Percentiles rank a stretch among this genome's conserved stretches.
Evolutionary conservation across 2,113 vertebrate genomes (phyloP).

Genomic region (Misgurnus mizolepis): DNA sequence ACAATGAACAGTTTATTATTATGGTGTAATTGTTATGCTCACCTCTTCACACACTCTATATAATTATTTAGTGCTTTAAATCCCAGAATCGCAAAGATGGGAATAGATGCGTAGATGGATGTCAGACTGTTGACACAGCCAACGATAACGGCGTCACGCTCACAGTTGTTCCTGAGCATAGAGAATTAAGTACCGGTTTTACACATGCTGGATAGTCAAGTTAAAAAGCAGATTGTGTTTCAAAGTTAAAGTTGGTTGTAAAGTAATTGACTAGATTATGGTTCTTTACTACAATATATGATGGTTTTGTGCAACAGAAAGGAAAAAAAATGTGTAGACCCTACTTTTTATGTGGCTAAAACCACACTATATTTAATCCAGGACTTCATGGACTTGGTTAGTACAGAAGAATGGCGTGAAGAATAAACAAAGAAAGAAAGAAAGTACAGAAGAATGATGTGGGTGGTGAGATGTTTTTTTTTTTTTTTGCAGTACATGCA

Average conservation of each 20-base stretch:
- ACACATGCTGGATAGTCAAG: not conserved
- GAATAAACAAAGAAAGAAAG: not conserved
- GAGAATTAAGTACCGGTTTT: not conserved
- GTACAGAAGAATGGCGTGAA: no score
- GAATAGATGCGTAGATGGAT: slow-evolving; percentile 86
- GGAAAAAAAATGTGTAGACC: no score
- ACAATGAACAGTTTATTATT: not conserved
- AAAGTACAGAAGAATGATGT: not conserved
- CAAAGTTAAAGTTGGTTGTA: not conserved
- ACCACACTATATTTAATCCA: no score
- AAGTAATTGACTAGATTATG: not conserved
- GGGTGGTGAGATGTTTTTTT: not conserved
- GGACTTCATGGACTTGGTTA: no score
- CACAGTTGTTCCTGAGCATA: slow-evolving; percentile 85
- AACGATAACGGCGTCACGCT: slow-evolving; percentile 83
- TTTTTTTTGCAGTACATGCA: not conserved
- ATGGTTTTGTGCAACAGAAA: no score
- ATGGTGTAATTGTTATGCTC: not conserved
- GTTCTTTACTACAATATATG: no score
- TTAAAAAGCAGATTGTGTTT: not conserved
- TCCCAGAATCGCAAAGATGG: slow-evolving; percentile 88
- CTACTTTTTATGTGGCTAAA: no score
- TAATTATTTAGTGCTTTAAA: slow-evolving; percentile 83
- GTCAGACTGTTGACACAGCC: slow-evolving; percentile 87
- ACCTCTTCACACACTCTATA: slow-evolving; percentile 52